phyloP scores from a whole-genome alignment of 2,113 vertebrate genomes.

The Caloenas nicobarica region DNA sequence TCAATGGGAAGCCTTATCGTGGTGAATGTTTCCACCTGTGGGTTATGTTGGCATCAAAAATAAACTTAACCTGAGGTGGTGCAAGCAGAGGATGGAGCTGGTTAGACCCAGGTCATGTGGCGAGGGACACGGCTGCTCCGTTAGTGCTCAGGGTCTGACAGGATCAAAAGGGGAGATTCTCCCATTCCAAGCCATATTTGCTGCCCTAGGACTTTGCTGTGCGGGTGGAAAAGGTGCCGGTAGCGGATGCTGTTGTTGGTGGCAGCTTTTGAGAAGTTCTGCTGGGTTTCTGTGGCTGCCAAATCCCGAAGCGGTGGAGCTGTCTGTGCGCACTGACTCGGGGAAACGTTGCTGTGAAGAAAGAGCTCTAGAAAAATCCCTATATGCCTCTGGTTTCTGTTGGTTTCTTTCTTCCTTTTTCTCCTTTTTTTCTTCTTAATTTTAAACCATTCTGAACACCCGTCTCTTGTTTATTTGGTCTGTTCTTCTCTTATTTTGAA shows the following conservation, averaged over 20 bases:
- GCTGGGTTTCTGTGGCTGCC: neutral
- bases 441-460: neutral
- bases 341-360: neutral
- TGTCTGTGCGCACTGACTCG: neutral
- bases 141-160: accelerated
- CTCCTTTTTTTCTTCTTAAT: neutral
- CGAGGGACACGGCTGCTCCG: neutral
- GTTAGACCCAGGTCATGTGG: neutral
- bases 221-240: neutral
- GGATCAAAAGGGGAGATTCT: neutral
- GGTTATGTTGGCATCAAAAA: neutral
- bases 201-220: neutral
- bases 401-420: neutral
- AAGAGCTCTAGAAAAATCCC: neutral
- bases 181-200: conserved; percentile 5
- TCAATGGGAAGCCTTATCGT: neutral
- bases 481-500: conserved; percentile 1
- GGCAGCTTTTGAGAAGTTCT: neutral
- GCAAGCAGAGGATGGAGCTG: neutral
- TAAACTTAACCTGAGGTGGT: neutral
- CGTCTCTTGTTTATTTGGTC: neutral
- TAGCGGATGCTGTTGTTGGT: neutral
- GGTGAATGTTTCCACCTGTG: accelerated
- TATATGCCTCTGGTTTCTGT: neutral
- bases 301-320: neutral